Percentiles rank a stretch among this genome's conserved stretches.
phyloP scores from a whole-genome alignment of 2,113 vertebrate species.

The Elaphurus davidianus region DNA sequence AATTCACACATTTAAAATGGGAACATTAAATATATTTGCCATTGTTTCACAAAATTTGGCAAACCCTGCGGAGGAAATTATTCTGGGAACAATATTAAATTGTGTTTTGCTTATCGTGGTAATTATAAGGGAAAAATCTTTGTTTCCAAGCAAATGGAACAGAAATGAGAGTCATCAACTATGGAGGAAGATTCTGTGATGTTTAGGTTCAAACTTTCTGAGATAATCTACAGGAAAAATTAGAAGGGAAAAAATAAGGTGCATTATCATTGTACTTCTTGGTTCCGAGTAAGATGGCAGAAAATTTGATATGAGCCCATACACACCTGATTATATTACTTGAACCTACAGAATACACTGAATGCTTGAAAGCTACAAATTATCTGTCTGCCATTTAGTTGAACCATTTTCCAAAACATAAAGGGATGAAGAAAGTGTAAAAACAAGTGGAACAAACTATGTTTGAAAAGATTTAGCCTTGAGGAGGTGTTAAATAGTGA shows the following conservation, averaged over 20 bases:
- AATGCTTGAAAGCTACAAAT: neutral
- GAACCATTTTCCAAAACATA: neutral
- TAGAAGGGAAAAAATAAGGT: neutral
- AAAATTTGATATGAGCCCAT: neutral
- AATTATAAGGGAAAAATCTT: neutral
- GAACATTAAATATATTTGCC: neutral
- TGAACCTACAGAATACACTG: neutral
- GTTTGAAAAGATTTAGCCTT: neutral
- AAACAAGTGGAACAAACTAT: neutral
- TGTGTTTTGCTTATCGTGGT: neutral
- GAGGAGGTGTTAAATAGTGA: slow-evolving; percentile 28
- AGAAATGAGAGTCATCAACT: neutral
- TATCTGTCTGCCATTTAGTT: neutral
- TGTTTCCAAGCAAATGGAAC: neutral
- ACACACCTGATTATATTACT: neutral
- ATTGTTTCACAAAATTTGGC: neutral
- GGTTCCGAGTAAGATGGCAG: neutral
- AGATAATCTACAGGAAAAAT: neutral
- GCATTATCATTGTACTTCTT: neutral
- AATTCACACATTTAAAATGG: neutral
- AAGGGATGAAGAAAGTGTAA: neutral
- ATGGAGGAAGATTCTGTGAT: neutral
- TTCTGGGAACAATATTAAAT: neutral
- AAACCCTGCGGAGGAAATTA: neutral
- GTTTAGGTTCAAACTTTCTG: neutral